Base-by-base conservation (phyloP, 2,113 vertebrate genomes). In the Pyrgilauda ruficollis region DNA sequence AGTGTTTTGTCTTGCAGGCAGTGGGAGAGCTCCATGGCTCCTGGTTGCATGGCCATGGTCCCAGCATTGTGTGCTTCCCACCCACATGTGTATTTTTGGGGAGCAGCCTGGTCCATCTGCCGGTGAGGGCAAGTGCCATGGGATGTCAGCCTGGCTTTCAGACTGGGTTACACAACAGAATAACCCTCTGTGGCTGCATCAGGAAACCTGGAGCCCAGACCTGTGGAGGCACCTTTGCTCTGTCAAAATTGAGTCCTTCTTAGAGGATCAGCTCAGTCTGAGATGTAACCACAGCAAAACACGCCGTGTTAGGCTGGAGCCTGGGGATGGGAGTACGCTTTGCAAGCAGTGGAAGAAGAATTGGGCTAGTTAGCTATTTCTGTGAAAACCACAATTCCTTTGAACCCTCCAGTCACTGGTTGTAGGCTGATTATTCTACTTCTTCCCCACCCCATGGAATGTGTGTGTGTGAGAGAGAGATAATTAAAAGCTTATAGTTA, bases 401-500 rank as follows among this genome's bases (percentile, higher is more conserved):
- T 87, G 94, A 91, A 85, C 84, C 22, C 2, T 5, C 1, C 0
- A 2, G 69, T 87, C 87, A 76, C 56, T 23, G 2, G 44, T 61
- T 83, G 67, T 55, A 66, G 96, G 90, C 96, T 95, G 96, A 97
- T 97, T 96, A 93, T 83, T 63, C 23, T 15, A 12, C 46, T 67
- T 35, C 58, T 82, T 93, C 94, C 90, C 90, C 92, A 1, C 92
- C 96, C 95, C 67, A 19, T 8, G 20, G 69, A 69, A 79, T 68
- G 67, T 44, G 49, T 12, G 89, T 75, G 53, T 6, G 41, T 41
- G 82, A 8, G 82, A 79, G 84, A 80, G 84, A 96, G 94, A 93
- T 97, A 93, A 96, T 96, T 85, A 93, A 95, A 95, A 95, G 92
- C 90, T 95, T 94, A 88, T 88, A 64, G 78, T 95, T 90, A 92